A percentile compares a stretch with the other conserved stretches of the same genome.
These are phyloP conservation scores for Pristionchus maxplancki DNA, from an alignment of 2,888 invertebrate species.

Conservation along the genomic window DNA sequence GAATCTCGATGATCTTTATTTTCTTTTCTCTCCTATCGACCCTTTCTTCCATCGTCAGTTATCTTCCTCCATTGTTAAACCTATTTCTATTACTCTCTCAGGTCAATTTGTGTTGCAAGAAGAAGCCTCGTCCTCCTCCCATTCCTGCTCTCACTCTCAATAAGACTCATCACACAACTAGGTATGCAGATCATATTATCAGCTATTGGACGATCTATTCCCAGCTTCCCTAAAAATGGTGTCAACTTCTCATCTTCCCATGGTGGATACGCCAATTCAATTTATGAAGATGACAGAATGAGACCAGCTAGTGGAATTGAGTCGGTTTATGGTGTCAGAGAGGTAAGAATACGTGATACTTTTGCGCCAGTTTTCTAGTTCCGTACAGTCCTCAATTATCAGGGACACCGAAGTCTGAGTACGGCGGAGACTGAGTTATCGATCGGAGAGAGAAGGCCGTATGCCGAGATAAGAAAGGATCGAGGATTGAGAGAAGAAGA, in stretches of 20 bases:
- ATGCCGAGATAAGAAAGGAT: slow-evolving; percentile 33
- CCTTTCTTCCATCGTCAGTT: slow-evolving; percentile 41
- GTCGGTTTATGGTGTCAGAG: slow-evolving; percentile 42
- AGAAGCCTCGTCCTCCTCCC: slow-evolving; percentile 49
- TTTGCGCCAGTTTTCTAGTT: background rate
- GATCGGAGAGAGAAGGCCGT: slow-evolving; percentile 31
- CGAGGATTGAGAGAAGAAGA: slow-evolving; percentile 32
- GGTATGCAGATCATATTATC: background rate
- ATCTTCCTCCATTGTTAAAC: background rate
- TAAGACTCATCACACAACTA: slow-evolving; percentile 17
- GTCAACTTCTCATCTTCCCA: slow-evolving; percentile 27
- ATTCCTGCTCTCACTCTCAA: slow-evolving; percentile 36
- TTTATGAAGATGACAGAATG: slow-evolving; percentile 48
- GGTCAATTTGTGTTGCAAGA: slow-evolving; percentile 41
- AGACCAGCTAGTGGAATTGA: slow-evolving; percentile 40
- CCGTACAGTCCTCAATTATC: background rate
- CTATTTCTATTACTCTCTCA: background rate
- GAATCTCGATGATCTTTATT: slow-evolving; percentile 21
- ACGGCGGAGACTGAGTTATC: slow-evolving; percentile 49
- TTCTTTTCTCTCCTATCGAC: slow-evolving; percentile 32
- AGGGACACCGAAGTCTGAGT: slow-evolving; percentile 37
- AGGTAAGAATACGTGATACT: background rate
- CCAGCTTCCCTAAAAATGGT: slow-evolving; percentile 45
- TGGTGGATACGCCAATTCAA: slow-evolving; percentile 46
- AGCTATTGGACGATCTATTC: background rate